These are phyloP conservation scores for Andrena bucephala DNA, from an alignment of 2,888 invertebrate genomes.

Conservation along the genomic window DNA sequence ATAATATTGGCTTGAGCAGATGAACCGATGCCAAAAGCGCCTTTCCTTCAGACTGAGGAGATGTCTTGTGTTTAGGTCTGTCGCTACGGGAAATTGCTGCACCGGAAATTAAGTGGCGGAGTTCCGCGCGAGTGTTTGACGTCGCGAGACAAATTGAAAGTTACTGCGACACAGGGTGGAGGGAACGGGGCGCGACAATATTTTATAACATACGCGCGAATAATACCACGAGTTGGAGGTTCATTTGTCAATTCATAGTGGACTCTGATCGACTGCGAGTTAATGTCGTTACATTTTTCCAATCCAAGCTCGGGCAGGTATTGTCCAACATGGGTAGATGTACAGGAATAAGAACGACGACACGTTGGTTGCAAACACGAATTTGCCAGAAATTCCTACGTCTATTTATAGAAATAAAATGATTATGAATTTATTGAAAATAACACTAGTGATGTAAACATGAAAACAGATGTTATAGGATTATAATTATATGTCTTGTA, in stretches of 20 bases:
- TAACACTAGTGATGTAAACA: too few relatives aligned
- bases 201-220: conserved; percentile 26
- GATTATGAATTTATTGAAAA: too few relatives aligned
- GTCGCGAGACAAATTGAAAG: conserved; percentile 53
- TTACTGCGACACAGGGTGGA: conserved; percentile 20
- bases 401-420: too few relatives aligned
- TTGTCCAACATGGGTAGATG: too few relatives aligned
- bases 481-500: too few relatives aligned
- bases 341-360: not conserved
- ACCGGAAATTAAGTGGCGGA: conserved; percentile 60
- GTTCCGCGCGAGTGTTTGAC: conserved; percentile 55
- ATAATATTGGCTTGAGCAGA: conserved; percentile 62
- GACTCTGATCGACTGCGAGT: not conserved
- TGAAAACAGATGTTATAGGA: too few relatives aligned
- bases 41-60: conserved; percentile 12
- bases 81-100: conserved; percentile 54
- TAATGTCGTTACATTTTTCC: not conserved
- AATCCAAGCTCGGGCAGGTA: not conserved
- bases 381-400: too few relatives aligned
- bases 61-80: conserved; percentile 51
- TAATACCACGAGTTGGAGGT: not conserved
- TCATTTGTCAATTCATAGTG: conserved; percentile 16
- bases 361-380: too few relatives aligned
- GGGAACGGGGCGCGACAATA: conserved; percentile 6
- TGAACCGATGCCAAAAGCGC: conserved; percentile 33